Percentiles rank a stretch among this genome's conserved stretches.
Conservation (phyloP, 2,797 vertebrate species). For the Gymnothorax reevesii region DNA sequence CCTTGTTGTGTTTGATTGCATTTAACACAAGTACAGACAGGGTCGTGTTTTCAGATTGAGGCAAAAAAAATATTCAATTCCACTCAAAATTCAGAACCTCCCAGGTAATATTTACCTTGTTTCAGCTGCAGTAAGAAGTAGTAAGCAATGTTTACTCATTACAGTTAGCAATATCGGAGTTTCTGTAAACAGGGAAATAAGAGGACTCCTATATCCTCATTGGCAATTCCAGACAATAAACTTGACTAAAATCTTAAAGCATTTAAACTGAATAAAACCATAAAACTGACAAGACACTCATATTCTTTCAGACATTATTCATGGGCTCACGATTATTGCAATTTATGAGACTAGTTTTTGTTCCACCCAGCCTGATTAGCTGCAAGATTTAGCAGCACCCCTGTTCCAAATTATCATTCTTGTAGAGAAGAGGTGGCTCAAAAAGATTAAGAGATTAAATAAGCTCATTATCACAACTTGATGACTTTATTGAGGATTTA, state of each 20-base stretch:
- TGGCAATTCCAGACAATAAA: too few relatives aligned
- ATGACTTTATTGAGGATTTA: slow-evolving; percentile 1
- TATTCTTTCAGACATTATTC: not conserved
- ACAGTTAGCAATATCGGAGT: not conserved
- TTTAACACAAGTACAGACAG: not conserved
- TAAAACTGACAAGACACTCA: not conserved
- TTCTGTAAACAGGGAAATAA: not conserved
- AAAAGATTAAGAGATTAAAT: not conserved
- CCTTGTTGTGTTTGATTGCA: not conserved
- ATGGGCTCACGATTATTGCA: not conserved
- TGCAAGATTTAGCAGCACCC: not conserved
- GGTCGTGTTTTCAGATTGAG: not conserved
- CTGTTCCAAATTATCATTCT: not conserved
- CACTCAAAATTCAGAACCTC: not conserved
- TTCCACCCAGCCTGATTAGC: not conserved
- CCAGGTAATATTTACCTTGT: not conserved
- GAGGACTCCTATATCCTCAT: too few relatives aligned
- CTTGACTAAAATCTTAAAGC: not conserved
- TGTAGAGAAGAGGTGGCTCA: not conserved
- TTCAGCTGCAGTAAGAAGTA: not conserved
- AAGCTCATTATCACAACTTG: slow-evolving; percentile 12
- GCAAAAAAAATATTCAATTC: not conserved
- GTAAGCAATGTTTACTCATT: too few relatives aligned
- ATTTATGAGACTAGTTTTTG: too few relatives aligned
- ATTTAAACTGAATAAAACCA: not conserved